Base-by-base conservation (phyloP, 2,888 invertebrate species). In the Dione juno region DNA sequence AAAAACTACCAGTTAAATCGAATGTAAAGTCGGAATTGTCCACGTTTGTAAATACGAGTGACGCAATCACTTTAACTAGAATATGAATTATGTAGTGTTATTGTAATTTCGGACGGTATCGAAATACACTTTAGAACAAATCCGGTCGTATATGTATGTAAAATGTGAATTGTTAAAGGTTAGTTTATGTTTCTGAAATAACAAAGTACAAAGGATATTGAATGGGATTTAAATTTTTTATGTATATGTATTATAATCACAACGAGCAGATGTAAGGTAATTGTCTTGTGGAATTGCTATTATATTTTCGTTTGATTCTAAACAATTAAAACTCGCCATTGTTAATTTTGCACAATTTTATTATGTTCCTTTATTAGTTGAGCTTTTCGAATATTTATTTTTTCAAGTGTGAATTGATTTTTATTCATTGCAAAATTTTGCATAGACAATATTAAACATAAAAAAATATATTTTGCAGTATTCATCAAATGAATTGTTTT, bases 101-200 rank as follows among this genome's bases (percentile, higher is more conserved):
- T 87, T 83, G 84, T 80, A 85, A 84, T 59, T 50, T 70, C 72
- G 84, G 79, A 82, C 83, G 83, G 85, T 84, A 84, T 86, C 85
- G 85, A 84, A 86, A 85, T 82, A 86, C 85, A 84, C 84, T 85
- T 81, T 88, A 87, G 89, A 88, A 88, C 85, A 86, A 87, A 82
- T 83, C 83, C 82, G 82, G 82, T 85, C 84, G 82, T 79, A 81
- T 82, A 80, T 57, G 45, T 21, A 82, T 85, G 83, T 87, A 85
- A 82, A 73, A 86, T 84, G 83, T 85, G 81, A 82, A 81, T 82
- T 84, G 84, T 84, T 72, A 86, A 86, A 76, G 77, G 82, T 86
- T 86, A 88, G 85, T 84, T 88, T 87, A 87, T 83, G 85, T 84
- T 84, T 84, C 81, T 80, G 84, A 81, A 84, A 83, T 82, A 69